Evolutionary conservation across 1,140 invertebrate genomes (phyloP).

Genomic region (Diprion similis): DNA sequence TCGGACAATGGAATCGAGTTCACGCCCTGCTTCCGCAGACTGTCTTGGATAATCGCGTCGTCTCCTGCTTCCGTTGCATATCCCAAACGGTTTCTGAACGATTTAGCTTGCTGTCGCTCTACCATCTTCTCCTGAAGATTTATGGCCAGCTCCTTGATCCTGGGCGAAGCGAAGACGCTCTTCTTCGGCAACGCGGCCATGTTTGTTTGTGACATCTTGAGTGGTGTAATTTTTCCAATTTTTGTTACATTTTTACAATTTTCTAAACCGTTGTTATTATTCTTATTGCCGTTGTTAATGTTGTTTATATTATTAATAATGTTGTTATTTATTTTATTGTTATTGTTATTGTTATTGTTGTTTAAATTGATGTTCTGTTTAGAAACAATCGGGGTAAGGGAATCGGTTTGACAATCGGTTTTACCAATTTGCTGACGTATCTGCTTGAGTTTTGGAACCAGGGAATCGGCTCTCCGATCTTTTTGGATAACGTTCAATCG

Average conservation of each 20-base stretch:
- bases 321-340: slow-evolving; percentile 11
- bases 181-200: slow-evolving; percentile 17
- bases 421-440: slow-evolving; percentile 26
- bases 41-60: slow-evolving; percentile 15
- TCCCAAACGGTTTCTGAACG: slow-evolving; percentile 11
- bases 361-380: slow-evolving; percentile 13
- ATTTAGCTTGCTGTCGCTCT: slow-evolving; percentile 22
- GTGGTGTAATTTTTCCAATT: slow-evolving; percentile 7
- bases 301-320: background rate
- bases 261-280: slow-evolving; percentile 9
- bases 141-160: slow-evolving; percentile 33
- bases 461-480: slow-evolving; percentile 27
- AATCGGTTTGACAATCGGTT: slow-evolving; percentile 1
- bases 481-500: slow-evolving; percentile 33
- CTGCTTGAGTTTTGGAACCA: slow-evolving; percentile 32
- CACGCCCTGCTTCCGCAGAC: slow-evolving; percentile 13
- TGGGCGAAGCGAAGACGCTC: slow-evolving; percentile 33
- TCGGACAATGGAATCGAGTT: background rate
- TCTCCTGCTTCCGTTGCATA: background rate
- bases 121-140: slow-evolving; percentile 40
- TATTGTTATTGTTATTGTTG: slow-evolving; percentile 14
- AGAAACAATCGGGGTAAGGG: slow-evolving; percentile 1
- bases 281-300: background rate
- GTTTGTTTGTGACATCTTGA: no score
- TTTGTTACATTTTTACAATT: slow-evolving; percentile 14